A percentile compares a stretch with the other conserved stretches of the same genome.
phyloP scores from a whole-genome alignment of 1,140 invertebrate species.

The Zaprionus capensis region DNA sequence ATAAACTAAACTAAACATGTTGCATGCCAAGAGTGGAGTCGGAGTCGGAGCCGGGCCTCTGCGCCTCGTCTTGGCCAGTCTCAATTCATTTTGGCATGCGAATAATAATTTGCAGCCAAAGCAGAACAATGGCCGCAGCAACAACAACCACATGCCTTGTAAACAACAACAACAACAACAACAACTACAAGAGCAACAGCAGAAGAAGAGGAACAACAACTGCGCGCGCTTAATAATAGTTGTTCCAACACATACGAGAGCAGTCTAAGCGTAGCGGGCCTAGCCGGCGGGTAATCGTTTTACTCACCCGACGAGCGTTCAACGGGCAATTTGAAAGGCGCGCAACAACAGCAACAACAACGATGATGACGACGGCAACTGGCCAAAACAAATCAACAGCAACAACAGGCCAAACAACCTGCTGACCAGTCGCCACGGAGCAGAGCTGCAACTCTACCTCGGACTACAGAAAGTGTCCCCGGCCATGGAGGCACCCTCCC shows the following conservation, averaged over 20 bases:
- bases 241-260: slow-evolving; percentile 76
- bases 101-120: slow-evolving; percentile 80
- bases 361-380: slow-evolving; percentile 31
- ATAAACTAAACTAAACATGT: slow-evolving; percentile 78
- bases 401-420: slow-evolving; percentile 66
- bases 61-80: slow-evolving; percentile 47
- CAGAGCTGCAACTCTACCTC: slow-evolving; percentile 36
- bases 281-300: slow-evolving; percentile 82
- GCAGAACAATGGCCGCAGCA: slow-evolving; percentile 78
- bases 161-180: slow-evolving; percentile 42
- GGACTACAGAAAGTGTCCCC: slow-evolving; percentile 62
- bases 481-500: slow-evolving; percentile 9
- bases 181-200: slow-evolving; percentile 18
- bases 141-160: slow-evolving; percentile 15
- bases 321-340: slow-evolving; percentile 71
- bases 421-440: slow-evolving; percentile 63
- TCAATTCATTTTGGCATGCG: slow-evolving; percentile 82
- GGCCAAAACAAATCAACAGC: slow-evolving; percentile 70
- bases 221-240: slow-evolving; percentile 76
- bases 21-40: slow-evolving; percentile 59
- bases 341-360: slow-evolving; percentile 50
- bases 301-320: slow-evolving; percentile 74
- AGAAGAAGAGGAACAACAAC: slow-evolving; percentile 21
- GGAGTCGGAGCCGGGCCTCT: slow-evolving; percentile 26
- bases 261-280: slow-evolving; percentile 60